Base-by-base conservation (phyloP, 2,113 vertebrate species). In the Hippolais icterina region DNA sequence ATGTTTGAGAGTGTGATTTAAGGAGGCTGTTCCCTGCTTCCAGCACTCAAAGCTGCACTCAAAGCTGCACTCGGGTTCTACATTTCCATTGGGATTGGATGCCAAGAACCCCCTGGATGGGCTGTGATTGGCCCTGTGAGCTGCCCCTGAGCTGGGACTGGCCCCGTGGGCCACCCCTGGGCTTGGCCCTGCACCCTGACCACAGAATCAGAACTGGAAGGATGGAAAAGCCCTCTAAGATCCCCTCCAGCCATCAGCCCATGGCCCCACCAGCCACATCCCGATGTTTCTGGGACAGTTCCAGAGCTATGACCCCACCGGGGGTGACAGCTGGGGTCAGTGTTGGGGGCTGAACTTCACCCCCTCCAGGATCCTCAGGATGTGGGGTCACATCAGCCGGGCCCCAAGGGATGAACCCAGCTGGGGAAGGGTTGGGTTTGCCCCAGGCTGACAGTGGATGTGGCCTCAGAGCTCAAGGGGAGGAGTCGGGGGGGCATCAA, bases 231-330 rank as follows among this genome's bases (percentile, higher is more conserved):
- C 60, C 44, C 52, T 20, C 22, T 4, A 2, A 52, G 77, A 28
- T 39, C 52, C 13, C 23, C 37, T 15, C 35, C 76, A 33, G 0
- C 59, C 44, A 24, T 3, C 65, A 25, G 37, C 75, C 49, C 49
- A 3, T 1, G 25, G 59, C 35, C 44, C 22, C 68, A 37, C 0
- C 0, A 24, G 50, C 18, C 76, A 37, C 50, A 28, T 15, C 42
- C 37, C 20, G 1, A 8, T 0, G 0, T 35, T 20, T 37, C 5
- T 19, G 39, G 52, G 39, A 33, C 59, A 7, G 15, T 27, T 2
- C 5, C 37, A 57, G 52, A 15, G 23, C 23, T 44, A 44, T 28
- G 44, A 10, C 44, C 28, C 42, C 65, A 18, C 1, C 42, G 35
- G 18, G 12, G 59, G 6, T 10, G 20, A 49, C 68, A 37, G 27